Percentiles rank a stretch among this genome's conserved stretches.
Conservation (phyloP, 1,140 invertebrate genomes). For the Ctenoplectra terminalis region DNA sequence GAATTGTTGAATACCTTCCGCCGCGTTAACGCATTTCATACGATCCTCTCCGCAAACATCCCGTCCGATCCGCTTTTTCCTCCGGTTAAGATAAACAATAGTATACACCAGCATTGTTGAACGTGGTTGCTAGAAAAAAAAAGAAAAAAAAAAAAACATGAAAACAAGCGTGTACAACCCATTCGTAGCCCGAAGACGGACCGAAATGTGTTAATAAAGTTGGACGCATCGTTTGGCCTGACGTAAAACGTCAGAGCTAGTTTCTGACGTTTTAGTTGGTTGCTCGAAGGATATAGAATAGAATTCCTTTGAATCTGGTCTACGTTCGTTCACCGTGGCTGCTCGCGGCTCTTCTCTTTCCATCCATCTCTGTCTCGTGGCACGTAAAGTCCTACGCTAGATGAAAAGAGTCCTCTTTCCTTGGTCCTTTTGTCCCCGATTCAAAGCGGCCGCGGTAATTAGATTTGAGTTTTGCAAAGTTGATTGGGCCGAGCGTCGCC, state of each 20-base stretch:
- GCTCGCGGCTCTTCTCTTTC: slow-evolving; percentile 22
- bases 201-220: background rate
- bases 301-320: slow-evolving; percentile 34
- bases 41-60: no score
- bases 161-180: no score
- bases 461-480: slow-evolving; percentile 72
- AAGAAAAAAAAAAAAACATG: no score
- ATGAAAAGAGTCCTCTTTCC: slow-evolving; percentile 50
- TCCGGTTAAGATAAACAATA: no score
- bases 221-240: background rate
- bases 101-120: no score
- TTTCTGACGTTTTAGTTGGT: slow-evolving; percentile 12
- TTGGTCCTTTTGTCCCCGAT: slow-evolving; percentile 54
- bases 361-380: slow-evolving; percentile 8
- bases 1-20: no score
- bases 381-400: slow-evolving; percentile 17
- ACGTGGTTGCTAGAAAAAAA: no score
- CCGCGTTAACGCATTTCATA: no score
- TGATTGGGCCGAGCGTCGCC: slow-evolving; percentile 58
- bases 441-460: slow-evolving; percentile 65
- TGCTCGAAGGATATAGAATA: slow-evolving; percentile 4
- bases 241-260: background rate
- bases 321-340: background rate
- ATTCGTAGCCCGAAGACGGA: no score
- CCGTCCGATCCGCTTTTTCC: no score